Evolutionary conservation across 2,797 vertebrate genomes (phyloP).

Genomic region (Anomalospiza imberbis): DNA sequence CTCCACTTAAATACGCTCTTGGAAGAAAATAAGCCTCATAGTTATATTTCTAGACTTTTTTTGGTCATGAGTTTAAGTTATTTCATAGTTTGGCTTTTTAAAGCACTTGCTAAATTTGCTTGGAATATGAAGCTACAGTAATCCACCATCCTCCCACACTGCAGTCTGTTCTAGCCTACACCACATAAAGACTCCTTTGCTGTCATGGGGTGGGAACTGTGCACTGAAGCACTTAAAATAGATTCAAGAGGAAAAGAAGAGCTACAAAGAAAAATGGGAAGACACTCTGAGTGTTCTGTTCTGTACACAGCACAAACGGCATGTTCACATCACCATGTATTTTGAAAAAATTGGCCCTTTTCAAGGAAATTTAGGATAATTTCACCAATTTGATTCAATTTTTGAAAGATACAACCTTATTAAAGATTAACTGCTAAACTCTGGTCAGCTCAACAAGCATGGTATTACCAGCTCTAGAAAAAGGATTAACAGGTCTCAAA

Average conservation of each 20-base stretch:
- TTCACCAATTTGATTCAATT: not conserved
- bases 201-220: not conserved
- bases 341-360: not conserved
- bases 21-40: not conserved
- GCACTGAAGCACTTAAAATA: slow-evolving; percentile 35
- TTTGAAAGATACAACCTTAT: not conserved
- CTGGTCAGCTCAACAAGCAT: not conserved
- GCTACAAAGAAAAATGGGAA: not conserved
- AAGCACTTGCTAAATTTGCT: slow-evolving; percentile 45
- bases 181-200: slow-evolving; percentile 19
- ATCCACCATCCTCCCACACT: slow-evolving; percentile 45
- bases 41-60: not conserved
- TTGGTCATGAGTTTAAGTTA: not conserved
- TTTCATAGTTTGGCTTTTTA: slow-evolving; percentile 40
- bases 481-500: not conserved
- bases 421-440: not conserved
- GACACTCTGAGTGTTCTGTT: not conserved
- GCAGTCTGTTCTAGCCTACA: slow-evolving; percentile 48
- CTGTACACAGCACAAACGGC: not conserved
- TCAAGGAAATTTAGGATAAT: not conserved
- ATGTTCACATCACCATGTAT: not conserved
- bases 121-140: slow-evolving; percentile 14
- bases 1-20: not conserved
- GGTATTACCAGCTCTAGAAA: not conserved
- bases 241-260: not conserved